Conservation (phyloP, 2,113 vertebrate species). For the Albula goreensis region DNA sequence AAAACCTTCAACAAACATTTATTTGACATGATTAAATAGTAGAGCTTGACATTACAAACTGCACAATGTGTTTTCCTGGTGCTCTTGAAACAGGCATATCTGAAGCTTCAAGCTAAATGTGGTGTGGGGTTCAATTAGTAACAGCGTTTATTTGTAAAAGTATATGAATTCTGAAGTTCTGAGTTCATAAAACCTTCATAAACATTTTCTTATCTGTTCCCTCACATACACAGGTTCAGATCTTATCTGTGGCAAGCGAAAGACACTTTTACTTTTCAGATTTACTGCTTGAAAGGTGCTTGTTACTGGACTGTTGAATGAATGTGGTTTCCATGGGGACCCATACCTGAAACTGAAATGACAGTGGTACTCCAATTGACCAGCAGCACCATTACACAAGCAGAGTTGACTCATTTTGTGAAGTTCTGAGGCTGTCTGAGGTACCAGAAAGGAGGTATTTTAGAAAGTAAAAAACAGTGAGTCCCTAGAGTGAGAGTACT, state of each 20-base stretch:
- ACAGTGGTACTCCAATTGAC: not conserved
- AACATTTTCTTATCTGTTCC: not conserved
- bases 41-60: no score
- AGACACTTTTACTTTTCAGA: not conserved
- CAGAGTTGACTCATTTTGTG: not conserved
- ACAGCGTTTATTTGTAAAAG: no score
- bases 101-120: no score
- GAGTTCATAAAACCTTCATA: no score
- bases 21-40: no score
- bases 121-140: no score
- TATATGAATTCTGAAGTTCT: no score
- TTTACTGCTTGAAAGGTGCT: not conserved
- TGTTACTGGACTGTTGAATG: not conserved
- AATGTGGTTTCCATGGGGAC: not conserved
- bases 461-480: not conserved
- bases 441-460: not conserved
- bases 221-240: not conserved
- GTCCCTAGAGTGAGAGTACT: no score
- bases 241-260: not conserved
- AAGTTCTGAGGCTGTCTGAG: not conserved
- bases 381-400: not conserved
- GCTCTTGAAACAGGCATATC: no score
- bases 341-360: not conserved
- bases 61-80: no score
- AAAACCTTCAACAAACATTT: no score